phyloP scores from a whole-genome alignment of 2,888 invertebrate genomes.

The Pseudanteris insignis region DNA sequence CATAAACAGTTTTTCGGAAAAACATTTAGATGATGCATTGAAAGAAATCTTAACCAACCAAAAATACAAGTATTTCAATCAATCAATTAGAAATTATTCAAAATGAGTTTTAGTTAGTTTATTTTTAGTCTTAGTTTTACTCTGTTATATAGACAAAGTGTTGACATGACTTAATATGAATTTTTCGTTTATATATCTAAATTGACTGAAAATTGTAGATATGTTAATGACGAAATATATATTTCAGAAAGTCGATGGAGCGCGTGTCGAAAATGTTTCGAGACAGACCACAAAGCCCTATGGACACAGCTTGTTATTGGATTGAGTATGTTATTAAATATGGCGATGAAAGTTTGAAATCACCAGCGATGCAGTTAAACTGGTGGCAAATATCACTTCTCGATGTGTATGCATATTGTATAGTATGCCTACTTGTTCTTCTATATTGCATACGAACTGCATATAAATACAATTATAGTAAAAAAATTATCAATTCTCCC shows the following conservation, averaged over 20 bases:
- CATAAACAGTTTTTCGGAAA: too few species aligned
- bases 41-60: too few species aligned
- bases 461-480: too few species aligned
- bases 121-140: neutral
- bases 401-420: conserved; percentile 49
- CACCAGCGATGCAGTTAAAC: conserved; percentile 52
- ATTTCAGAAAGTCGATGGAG: conserved; percentile 29
- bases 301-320: conserved; percentile 57
- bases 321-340: conserved; percentile 55
- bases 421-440: conserved; percentile 7
- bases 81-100: neutral
- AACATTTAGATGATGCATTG: too few species aligned
- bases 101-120: neutral
- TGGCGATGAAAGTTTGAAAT: conserved; percentile 52
- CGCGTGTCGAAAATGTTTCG: conserved; percentile 50
- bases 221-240: too few species aligned
- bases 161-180: neutral
- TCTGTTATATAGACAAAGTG: neutral
- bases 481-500: too few species aligned
- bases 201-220: too few species aligned
- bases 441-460: conserved; percentile 16
- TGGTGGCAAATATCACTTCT: conserved; percentile 59
- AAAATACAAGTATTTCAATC: too few species aligned
- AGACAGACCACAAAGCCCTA: conserved; percentile 53
- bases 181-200: neutral